phyloP scores from a whole-genome alignment of 2,797 vertebrate genomes.

The Pampus argenteus region DNA sequence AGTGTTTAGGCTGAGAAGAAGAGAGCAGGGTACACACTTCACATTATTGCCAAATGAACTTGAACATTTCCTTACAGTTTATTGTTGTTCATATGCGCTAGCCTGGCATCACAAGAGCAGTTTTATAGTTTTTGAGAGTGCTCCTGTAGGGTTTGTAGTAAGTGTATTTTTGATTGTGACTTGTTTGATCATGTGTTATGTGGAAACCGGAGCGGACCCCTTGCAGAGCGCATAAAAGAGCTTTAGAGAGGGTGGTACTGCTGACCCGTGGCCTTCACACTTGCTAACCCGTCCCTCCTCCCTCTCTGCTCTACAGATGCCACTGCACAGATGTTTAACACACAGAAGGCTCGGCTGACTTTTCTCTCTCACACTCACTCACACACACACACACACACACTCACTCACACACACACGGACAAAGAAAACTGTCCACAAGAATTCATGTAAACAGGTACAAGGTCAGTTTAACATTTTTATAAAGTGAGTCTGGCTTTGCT shows the following conservation, averaged over 20 bases:
- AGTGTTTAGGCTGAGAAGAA: conserved; percentile 10
- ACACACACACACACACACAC: conserved; percentile 7
- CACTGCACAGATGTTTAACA: conserved; percentile 44
- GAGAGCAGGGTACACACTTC: too few species aligned
- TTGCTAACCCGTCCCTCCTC: conserved; percentile 8
- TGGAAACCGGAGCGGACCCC: not conserved
- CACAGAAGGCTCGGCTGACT: conserved; percentile 27
- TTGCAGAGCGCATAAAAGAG: conserved; percentile 2
- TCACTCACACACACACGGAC: conserved; percentile 2
- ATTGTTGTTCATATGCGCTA: too few species aligned
- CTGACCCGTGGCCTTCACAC: conserved; percentile 50
- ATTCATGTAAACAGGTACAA: not conserved
- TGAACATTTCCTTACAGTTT: too few species aligned
- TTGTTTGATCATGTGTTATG: not conserved
- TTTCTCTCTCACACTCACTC: not conserved
- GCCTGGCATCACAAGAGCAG: too few species aligned
- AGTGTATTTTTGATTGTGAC: not conserved
- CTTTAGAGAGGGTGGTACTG: conserved; percentile 25
- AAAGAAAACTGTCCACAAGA: not conserved
- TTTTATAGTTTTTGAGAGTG: too few species aligned
- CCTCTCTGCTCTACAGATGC: conserved; percentile 62
- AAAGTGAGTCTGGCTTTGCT: not conserved
- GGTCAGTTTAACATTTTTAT: not conserved
- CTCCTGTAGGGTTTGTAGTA: too few species aligned
- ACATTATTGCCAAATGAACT: too few species aligned